Conservation (phyloP, 2,888 invertebrate genomes). For the Lapara coniferarum region DNA sequence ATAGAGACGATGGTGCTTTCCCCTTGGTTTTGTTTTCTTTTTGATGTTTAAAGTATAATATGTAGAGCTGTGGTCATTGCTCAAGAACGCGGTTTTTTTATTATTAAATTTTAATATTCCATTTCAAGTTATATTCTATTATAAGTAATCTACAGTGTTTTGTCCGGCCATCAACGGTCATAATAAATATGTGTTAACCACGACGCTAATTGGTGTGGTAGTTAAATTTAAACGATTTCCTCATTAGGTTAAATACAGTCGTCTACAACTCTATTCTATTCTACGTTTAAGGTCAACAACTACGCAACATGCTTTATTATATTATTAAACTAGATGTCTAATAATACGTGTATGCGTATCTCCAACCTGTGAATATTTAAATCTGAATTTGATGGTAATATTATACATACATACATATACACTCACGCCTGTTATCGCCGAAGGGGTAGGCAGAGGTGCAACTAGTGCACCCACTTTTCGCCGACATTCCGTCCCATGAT, state of each 20-base stretch:
- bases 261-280: slow-evolving; percentile 3
- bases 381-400: too few species aligned
- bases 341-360: neutral
- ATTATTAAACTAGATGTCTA: neutral
- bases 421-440: too few species aligned
- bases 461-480: too few species aligned
- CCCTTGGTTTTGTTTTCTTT: neutral
- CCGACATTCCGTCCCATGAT: too few species aligned
- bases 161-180: neutral
- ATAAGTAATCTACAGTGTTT: neutral
- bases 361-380: neutral
- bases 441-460: too few species aligned
- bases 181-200: slow-evolving; percentile 8
- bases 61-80: neutral
- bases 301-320: slow-evolving; percentile 5
- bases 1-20: slow-evolving; percentile 3
- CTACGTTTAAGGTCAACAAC: slow-evolving; percentile 10
- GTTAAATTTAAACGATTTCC: slow-evolving; percentile 18
- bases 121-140: neutral
- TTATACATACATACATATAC: too few species aligned
- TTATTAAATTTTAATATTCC: too few species aligned
- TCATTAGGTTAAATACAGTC: neutral
- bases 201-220: slow-evolving; percentile 1
- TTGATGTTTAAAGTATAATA: neutral
- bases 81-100: neutral